Conservation (phyloP, 92 coral and sea anemone species). For the Zoanthus sansibaricus region DNA sequence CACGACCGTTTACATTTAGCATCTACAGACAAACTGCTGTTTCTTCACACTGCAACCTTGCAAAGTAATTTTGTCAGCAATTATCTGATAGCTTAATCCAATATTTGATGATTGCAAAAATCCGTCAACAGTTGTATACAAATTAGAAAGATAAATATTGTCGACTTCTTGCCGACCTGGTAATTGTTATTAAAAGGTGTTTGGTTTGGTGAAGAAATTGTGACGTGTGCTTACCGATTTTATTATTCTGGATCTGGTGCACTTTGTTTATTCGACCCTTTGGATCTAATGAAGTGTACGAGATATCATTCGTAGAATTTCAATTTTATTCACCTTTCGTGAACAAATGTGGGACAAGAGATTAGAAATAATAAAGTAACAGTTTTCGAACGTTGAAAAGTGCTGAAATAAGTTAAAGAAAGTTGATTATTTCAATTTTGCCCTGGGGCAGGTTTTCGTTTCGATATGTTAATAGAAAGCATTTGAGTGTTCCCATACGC, state of each 20-base stretch:
- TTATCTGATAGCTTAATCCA: constrained; percentile 46
- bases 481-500: constrained; percentile 11
- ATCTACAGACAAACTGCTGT: neutral
- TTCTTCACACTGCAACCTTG: constrained; percentile 14
- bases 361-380: constrained; percentile 8
- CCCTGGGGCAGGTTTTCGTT: constrained; percentile 34
- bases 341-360: neutral
- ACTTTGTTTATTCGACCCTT: neutral
- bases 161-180: constrained; percentile 46
- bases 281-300: neutral
- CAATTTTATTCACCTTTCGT: neutral
- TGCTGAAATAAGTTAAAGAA: constrained; percentile 20
- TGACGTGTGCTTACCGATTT: constrained; percentile 21
- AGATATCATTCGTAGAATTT: neutral
- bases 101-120: constrained; percentile 40
- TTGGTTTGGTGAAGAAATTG: constrained; percentile 30
- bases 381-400: constrained; percentile 31
- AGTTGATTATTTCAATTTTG: constrained; percentile 17
- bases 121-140: constrained; percentile 43
- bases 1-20: no score
- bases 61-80: constrained; percentile 29
- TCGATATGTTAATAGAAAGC: constrained; percentile 15
- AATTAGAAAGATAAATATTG: constrained; percentile 50
- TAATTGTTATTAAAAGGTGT: constrained; percentile 47
- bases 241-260: neutral